Conservation (phyloP, 1,140 invertebrate species). For the Scaptomyza pallida region DNA sequence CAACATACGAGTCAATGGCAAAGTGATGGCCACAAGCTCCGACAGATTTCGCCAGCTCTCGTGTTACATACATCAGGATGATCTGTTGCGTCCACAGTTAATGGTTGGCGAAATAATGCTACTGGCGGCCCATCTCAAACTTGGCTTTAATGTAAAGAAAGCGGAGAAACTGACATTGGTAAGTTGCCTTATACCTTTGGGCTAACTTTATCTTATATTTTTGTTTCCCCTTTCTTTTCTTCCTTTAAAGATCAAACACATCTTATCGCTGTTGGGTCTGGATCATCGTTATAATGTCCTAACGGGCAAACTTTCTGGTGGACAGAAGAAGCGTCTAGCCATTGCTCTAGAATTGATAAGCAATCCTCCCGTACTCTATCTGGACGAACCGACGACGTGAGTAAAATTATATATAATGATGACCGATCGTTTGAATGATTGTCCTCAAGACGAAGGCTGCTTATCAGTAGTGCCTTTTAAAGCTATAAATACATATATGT, state of each 20-base stretch:
- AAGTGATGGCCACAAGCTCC: conserved; percentile 88
- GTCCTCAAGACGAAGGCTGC: background rate
- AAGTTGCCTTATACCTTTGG: conserved; percentile 17
- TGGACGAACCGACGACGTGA: conserved; percentile 97
- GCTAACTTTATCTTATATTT: background rate
- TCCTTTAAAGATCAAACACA: conserved; percentile 86
- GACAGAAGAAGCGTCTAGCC: conserved; percentile 93
- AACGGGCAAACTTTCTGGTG: conserved; percentile 91
- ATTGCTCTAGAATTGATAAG: conserved; percentile 94
- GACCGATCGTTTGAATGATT: background rate
- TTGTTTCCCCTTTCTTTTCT: background rate
- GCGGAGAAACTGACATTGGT: conserved; percentile 72
- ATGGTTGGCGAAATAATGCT: conserved; percentile 94
- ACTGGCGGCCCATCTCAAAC: conserved; percentile 93
- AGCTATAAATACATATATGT: background rate
- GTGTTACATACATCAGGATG: conserved; percentile 96
- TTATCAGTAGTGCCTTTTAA: background rate
- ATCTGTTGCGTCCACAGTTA: conserved; percentile 90
- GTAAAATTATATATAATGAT: conserved; percentile 51
- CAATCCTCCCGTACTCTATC: conserved; percentile 95
- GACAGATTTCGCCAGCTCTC: conserved; percentile 90
- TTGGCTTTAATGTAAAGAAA: conserved; percentile 87
- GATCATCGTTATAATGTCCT: conserved; percentile 88
- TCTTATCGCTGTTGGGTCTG: conserved; percentile 89
- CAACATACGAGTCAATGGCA: conserved; percentile 90